Percentiles rank a stretch among this genome's conserved stretches.
phyloP scores from a whole-genome alignment of 2,113 vertebrate genomes.

The Lasiurus borealis region DNA sequence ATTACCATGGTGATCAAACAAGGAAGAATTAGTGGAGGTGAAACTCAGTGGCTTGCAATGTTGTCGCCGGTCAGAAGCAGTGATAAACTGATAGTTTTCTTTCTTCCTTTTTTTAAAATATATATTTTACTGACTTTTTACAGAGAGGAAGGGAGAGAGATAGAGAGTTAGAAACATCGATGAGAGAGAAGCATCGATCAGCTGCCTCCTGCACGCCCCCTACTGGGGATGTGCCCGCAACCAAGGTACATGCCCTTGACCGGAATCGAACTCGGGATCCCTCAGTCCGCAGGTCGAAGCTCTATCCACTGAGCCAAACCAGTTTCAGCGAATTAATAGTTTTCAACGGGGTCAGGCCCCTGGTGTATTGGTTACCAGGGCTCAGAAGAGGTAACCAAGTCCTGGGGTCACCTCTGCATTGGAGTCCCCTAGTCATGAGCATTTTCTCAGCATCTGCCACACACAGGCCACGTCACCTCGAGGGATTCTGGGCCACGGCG shows the following conservation, averaged over 20 bases:
- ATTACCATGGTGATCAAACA: background rate
- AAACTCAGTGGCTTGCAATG: background rate
- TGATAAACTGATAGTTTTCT: too few relatives aligned
- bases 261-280: too few relatives aligned
- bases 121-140: too few relatives aligned
- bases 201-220: too few relatives aligned
- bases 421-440: background rate
- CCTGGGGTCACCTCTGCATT: background rate
- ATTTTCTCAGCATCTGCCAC: background rate
- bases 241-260: too few relatives aligned
- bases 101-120: too few relatives aligned
- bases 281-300: too few relatives aligned
- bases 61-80: background rate
- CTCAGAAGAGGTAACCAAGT: background rate
- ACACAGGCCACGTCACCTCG: background rate
- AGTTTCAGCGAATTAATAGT: background rate
- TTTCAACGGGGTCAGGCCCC: background rate
- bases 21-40: background rate
- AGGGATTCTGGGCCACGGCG: background rate
- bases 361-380: background rate
- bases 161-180: too few relatives aligned
- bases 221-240: too few relatives aligned
- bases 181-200: too few relatives aligned
- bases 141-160: too few relatives aligned
- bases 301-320: too few relatives aligned